These are phyloP conservation scores for Clarias gariepinus DNA, from an alignment of 2,113 vertebrate species.

Conservation along the genomic window DNA sequence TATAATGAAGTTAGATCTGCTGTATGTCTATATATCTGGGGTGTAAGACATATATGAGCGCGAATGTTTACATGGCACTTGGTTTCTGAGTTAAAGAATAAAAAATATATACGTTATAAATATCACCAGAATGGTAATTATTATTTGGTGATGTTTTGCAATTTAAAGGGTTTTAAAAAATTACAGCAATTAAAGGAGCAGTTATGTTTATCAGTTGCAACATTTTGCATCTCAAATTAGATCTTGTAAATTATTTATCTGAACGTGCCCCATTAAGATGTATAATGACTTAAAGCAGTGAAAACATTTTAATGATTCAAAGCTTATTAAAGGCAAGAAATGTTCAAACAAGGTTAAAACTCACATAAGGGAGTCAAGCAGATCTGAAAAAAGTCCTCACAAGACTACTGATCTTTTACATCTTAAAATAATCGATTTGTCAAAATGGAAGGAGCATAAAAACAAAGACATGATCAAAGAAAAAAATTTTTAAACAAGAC, in stretches of 20 bases:
- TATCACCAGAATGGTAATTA: background rate
- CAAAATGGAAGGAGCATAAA: background rate
- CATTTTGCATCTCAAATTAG: background rate
- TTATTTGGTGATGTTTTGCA: background rate
- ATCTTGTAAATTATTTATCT: background rate
- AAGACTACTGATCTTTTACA: background rate
- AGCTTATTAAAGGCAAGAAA: background rate
- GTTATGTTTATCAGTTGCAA: background rate
- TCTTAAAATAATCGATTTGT: background rate
- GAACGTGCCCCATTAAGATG: background rate
- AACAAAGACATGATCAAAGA: background rate
- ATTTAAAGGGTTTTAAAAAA: background rate
- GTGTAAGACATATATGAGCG: background rate
- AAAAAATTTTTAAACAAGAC: background rate
- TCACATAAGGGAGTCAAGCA: background rate
- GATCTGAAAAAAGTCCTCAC: background rate
- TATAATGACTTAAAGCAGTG: background rate
- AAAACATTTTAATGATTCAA: conserved; percentile 5
- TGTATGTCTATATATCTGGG: background rate
- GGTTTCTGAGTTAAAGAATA: background rate
- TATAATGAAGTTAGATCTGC: background rate
- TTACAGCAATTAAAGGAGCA: background rate
- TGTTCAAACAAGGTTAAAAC: background rate
- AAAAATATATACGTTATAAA: background rate
- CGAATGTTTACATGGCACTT: background rate